Evolutionary conservation across 2,888 invertebrate species (phyloP), one percentile per base, ranked within the genome.

Genomic region (Pherbina coryleti): DNA sequence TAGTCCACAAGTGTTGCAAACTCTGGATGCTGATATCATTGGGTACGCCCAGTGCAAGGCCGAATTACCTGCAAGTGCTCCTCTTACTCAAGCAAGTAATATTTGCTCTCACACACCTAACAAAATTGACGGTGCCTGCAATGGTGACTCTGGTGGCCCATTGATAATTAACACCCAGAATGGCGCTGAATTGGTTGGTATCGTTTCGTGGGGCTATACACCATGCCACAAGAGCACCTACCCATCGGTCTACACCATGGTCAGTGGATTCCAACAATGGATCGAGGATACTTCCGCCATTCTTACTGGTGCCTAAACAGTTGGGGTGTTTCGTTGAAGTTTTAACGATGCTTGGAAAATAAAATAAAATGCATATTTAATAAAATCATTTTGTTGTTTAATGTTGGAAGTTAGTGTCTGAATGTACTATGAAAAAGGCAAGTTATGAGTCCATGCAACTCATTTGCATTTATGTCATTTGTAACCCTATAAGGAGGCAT

Each of bases 161-260:
- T 74, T 89, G 80, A 82, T 87, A 3, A 79, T 55, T 57, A 49
- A 66, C 22, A 80, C 75, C 4, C 0, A 67, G 11, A 80, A 78
- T 1, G 72, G 31, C 17, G 66, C 22, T 37, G 78, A 84, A 44
- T 82, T 79, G 78, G 81, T 91, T 37, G 92, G 91, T 76, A 84
- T 91, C 75, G 91, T 91, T 14, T 91, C 91, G 34, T 91, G 91
- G 91, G 91, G 91, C 25, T 84, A 86, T 51, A 88, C 87, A 9
- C 91, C 91, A 9, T 91, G 91, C 76, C 88, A 88, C 11, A 79
- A 66, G 51, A 83, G 83, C n/a, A 84, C 82, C 19, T 83, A 85
- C 34, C 91, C 91, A 1, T 90, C 91, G 0, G 90, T 90, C 0
- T 91, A 89, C 82, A 91, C 90, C 0, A 81, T 82, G 8, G 85